Base-by-base conservation (phyloP, 1,140 invertebrate species). In the Anoplophora glabripennis region DNA sequence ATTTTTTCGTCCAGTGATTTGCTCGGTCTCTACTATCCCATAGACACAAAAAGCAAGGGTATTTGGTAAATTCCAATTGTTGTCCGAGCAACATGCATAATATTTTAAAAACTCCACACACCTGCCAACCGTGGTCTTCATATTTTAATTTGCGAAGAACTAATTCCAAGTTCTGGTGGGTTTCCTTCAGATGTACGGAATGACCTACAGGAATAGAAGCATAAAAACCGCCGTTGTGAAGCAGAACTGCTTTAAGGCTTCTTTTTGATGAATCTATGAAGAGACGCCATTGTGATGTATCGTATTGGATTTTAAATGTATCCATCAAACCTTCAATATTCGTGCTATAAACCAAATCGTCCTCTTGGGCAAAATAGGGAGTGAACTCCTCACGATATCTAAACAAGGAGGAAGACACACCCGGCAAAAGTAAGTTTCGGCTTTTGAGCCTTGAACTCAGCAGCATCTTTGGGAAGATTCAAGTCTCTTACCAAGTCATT, bases 401-500 rank as follows among this genome's bases (percentile, higher is more conserved):
- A 28, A 28, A 47, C 17, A 11, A 47, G 1, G 15, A 21, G 4
- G 28, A 1, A 47, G 7, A 47, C 4, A 28, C 28, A 12, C 36
- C 45, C 38, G n/a, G 34, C 14, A 17, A 21, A 11, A 48, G 12
- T 21, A 57, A 48, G 11, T 48, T 46, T 14, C 37, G 37, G 12
- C 33, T 12, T 48, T 57, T 21, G 10, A 47, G 28, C 12, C 54
- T 57, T 17, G 36, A 48, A 34, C 28, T 44, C 18, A 34, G 40
- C 40, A 34, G 40, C 18, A 7, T 47, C 14, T 14, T 57, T 57
- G 10, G 41, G 10, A 33, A 55, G 33, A 3, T 15, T 28, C 11
- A 55, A 34, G 33, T 55, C 53, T 44, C 41, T 44, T 15, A 44
- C 38, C 40, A 73, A 57, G 60, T 75, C 71, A 67, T 70, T 69